Conservation (phyloP, 2,113 vertebrate species). For the Eleginops maclovinus region DNA sequence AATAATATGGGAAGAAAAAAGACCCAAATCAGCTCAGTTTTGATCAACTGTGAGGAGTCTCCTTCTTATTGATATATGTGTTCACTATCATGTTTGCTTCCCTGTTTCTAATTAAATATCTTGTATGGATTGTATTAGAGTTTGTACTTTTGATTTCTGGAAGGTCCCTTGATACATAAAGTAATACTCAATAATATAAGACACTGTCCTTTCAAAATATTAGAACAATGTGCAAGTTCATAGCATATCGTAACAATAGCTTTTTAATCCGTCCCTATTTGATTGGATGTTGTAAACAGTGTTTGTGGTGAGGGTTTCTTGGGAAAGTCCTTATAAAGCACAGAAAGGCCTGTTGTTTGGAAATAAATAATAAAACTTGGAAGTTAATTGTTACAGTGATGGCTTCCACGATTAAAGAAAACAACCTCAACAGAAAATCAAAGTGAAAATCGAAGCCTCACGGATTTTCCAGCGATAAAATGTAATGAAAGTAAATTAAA, state of each 20-base stretch:
- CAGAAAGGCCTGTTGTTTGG: not conserved
- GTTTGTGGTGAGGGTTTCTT: not conserved
- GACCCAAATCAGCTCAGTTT: not conserved
- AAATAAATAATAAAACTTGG: not conserved
- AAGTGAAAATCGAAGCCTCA: not conserved
- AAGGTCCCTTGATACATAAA: not conserved
- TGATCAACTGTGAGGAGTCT: not conserved
- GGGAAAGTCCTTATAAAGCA: not conserved
- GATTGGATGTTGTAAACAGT: not conserved
- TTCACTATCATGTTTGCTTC: constrained; percentile 29
- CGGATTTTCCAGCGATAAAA: not conserved
- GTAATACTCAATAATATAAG: not conserved
- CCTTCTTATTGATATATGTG: constrained; percentile 7
- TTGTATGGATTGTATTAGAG: not conserved
- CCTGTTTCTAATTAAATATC: constrained; percentile 36
- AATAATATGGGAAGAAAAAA: constrained; percentile 31
- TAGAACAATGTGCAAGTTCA: not conserved
- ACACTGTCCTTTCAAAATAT: not conserved
- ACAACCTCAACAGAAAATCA: not conserved
- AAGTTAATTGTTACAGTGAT: not conserved
- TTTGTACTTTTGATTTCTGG: constrained; percentile 5
- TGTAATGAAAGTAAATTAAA: not conserved
- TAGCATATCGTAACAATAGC: not conserved
- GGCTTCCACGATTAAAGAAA: not conserved
- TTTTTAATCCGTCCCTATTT: not conserved